These are phyloP conservation scores for Enoplosus armatus DNA, from an alignment of 2,797 vertebrate species.

Conservation along the genomic window DNA sequence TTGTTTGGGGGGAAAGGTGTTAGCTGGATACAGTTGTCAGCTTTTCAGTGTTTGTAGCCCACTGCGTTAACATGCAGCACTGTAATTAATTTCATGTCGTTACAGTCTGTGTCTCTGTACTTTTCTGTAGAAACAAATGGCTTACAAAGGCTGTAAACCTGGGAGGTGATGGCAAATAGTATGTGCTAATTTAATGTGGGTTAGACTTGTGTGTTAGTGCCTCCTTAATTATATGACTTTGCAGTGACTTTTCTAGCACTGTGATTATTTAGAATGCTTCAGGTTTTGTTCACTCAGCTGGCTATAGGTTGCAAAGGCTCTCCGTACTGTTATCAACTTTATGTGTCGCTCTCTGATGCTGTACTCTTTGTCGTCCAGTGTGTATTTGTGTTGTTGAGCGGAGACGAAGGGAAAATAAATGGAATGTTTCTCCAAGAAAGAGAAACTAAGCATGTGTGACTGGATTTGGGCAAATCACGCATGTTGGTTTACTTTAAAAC, in stretches of 20 bases:
- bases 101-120: conserved; percentile 61
- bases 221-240: conserved; percentile 58
- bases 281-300: conserved; percentile 8
- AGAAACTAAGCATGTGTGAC: conserved; percentile 32
- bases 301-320: conserved; percentile 18
- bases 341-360: conserved; percentile 28
- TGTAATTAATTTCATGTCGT: conserved; percentile 79
- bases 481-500: conserved; percentile 66
- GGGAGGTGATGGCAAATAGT: conserved; percentile 53
- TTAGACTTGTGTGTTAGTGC: conserved; percentile 36
- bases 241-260: conserved; percentile 24
- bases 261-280: conserved; percentile 4
- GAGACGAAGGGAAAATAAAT: conserved; percentile 18
- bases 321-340: conserved; percentile 13
- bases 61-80: conserved; percentile 73
- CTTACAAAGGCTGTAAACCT: conserved; percentile 62
- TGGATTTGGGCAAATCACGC: conserved; percentile 31
- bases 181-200: conserved; percentile 47
- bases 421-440: conserved; percentile 29
- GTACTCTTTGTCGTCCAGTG: too few species aligned
- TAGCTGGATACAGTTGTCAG: conserved; percentile 51
- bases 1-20: conserved; percentile 15
- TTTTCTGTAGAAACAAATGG: conserved; percentile 71
- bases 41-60: conserved; percentile 66
- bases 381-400: conserved; percentile 12